These are phyloP conservation scores for Dendrophyllia cribrosa DNA, from an alignment of 64 coral and sea anemone genomes.

Conservation along the genomic window DNA sequence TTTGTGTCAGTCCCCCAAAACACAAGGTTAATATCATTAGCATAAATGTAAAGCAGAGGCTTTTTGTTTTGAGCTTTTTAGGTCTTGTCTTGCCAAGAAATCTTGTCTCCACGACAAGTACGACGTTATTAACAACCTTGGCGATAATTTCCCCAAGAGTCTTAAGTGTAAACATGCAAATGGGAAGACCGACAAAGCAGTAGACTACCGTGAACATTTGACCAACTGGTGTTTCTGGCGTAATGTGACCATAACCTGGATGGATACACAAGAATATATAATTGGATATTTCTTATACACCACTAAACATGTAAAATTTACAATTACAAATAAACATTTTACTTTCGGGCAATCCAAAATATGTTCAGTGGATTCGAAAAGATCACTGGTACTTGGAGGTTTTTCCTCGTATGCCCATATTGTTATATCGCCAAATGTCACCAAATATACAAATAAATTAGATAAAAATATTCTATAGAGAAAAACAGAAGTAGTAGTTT, in stretches of 20 bases:
- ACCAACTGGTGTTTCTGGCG: constrained; percentile 54
- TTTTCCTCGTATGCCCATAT: too few relatives aligned
- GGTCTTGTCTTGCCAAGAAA: neutral
- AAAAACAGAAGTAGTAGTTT: too few relatives aligned
- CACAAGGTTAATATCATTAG: constrained; percentile 48
- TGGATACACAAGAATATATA: neutral
- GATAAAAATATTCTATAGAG: too few relatives aligned
- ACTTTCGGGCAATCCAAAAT: too few relatives aligned
- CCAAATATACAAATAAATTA: too few relatives aligned
- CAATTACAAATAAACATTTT: too few relatives aligned
- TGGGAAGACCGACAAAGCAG: constrained; percentile 52
- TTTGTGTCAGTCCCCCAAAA: constrained; percentile 10
- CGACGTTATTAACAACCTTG: neutral
- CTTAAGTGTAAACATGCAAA: constrained; percentile 23
- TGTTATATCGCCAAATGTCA: too few relatives aligned
- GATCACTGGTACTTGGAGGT: too few relatives aligned
- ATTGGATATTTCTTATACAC: too few relatives aligned
- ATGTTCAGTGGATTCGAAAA: too few relatives aligned
- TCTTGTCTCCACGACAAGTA: constrained; percentile 16
- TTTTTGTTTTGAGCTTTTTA: constrained; percentile 34
- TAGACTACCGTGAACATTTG: constrained; percentile 52
- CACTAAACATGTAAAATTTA: too few relatives aligned
- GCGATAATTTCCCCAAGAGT: constrained; percentile 51
- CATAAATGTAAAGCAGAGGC: constrained; percentile 10
- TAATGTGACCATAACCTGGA: constrained; percentile 59